These are phyloP conservation scores for Radopholus similis DNA, from an alignment of 1,140 invertebrate genomes.

Conservation along the genomic window DNA sequence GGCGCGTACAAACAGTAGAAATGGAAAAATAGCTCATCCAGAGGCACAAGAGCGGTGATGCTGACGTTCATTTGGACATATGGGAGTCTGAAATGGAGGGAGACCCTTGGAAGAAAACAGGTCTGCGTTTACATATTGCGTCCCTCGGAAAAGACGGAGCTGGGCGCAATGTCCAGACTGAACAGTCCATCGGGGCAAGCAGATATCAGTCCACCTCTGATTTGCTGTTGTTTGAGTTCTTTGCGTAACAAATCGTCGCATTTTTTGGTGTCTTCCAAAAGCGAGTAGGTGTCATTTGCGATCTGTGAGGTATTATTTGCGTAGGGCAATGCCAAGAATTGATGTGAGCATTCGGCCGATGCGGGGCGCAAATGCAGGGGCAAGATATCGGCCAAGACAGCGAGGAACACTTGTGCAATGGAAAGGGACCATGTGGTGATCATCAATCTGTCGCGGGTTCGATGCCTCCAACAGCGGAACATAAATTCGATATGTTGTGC, in stretches of 20 bases:
- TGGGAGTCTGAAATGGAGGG: constrained; percentile 37
- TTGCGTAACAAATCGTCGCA: constrained; percentile 2
- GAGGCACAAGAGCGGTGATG: constrained; percentile 18
- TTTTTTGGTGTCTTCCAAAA: constrained; percentile 18
- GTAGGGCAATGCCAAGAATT: neutral
- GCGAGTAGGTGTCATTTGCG: neutral
- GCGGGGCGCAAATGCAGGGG: neutral
- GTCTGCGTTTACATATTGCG: constrained; percentile 21
- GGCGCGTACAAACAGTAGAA: constrained; percentile 48
- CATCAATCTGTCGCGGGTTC: too few relatives aligned
- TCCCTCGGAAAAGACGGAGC: constrained; percentile 17
- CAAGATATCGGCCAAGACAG: too few relatives aligned
- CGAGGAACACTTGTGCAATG: too few relatives aligned
- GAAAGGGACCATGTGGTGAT: too few relatives aligned
- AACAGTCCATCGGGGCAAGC: constrained; percentile 2
- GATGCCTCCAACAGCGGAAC: neutral
- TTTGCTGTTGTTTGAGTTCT: neutral
- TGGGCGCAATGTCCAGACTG: neutral
- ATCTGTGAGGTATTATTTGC: neutral
- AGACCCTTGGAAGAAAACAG: constrained; percentile 11
- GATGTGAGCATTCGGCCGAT: constrained; percentile 2
- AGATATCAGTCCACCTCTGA: neutral
- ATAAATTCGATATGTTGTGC: neutral
- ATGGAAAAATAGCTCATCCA: constrained; percentile 32
- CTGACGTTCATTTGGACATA: constrained; percentile 46